Evolutionary conservation across 1,140 invertebrate genomes (phyloP), one percentile per base, ranked within the genome.

Genomic region (Pachypeltis micranthus): DNA sequence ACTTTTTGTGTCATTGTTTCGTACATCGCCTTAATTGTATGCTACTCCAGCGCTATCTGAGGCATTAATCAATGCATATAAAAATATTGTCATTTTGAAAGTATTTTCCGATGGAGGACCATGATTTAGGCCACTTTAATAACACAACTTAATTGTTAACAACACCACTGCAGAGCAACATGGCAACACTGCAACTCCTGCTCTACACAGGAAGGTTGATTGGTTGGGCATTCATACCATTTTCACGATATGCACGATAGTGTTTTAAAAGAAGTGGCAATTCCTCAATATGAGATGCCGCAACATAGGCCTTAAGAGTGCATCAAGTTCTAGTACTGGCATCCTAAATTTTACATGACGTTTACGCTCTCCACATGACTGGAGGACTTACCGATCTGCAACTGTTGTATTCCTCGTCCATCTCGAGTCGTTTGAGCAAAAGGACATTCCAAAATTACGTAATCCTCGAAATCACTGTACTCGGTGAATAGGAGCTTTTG

Each of bases 371-470:
- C n/a, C n/a, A n/a, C n/a, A n/a, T n/a, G n/a, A n/a, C n/a, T n/a
- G n/a, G n/a, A n/a, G n/a, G n/a, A 66, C 67, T 67, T 69, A 78
- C 77, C 81, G n/a, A 83, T 70, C 60, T 80, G 72, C 1, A 83
- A 79, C 71, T 81, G 76, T 31, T 78, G 70, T 14, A 83, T 60
- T 19, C 80, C 80, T 61, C 68, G 72, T 26, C 82, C 82, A 44
- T 79, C 73, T 63, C 79, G 74, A 2, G 78, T 81, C 0, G 80
- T 83, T 71, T 85, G 79, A 7, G 78, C 79, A 69, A 85, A 85
- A 2, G 79, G 77, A 58, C 80, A 82, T 69, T 84, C 82, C 26
- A 84, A 73, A 59, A 84, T 67, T 28, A 85, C 75, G 59, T 71
- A 74, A 28, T 83, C 81, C 31, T 77, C 74, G 54, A 82, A 78